Percentiles rank a stretch among this genome's conserved stretches.
Conservation (phyloP, 2,888 invertebrate species). For the Dolomedes plantarius region DNA sequence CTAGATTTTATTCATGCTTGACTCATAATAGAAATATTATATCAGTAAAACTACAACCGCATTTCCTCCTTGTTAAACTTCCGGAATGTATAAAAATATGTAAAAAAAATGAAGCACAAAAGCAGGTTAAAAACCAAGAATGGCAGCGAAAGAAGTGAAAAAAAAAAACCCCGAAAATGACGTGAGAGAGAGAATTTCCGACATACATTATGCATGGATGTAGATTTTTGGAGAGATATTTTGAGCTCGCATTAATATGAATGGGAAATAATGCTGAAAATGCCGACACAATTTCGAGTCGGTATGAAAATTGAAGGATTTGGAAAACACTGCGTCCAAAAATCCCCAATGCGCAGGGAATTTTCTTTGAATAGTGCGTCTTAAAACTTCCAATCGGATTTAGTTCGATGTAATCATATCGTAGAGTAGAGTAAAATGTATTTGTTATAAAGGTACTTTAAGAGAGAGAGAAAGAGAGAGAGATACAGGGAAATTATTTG, state of each 20-base stretch:
- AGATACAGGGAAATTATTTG: neutral
- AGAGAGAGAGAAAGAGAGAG: neutral
- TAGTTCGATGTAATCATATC: constrained; percentile 7
- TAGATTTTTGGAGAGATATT: constrained; percentile 22
- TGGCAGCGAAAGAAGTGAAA: constrained; percentile 12
- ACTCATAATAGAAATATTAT: neutral
- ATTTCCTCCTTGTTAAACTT: neutral
- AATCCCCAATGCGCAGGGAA: constrained; percentile 16
- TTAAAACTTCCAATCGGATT: constrained; percentile 19
- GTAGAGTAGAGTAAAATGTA: neutral
- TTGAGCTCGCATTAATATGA: constrained; percentile 50
- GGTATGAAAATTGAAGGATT: constrained; percentile 30
- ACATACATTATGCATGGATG: constrained; percentile 61
- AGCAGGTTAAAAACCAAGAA: constrained; percentile 33
- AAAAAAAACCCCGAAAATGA: constrained; percentile 12
- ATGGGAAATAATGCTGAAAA: constrained; percentile 35
- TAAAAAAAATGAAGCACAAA: constrained; percentile 27
- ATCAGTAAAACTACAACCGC: neutral
- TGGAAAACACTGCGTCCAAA: constrained; percentile 4
- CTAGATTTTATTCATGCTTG: neutral
- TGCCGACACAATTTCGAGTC: constrained; percentile 28
- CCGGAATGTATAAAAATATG: constrained; percentile 38
- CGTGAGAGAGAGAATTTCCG: neutral
- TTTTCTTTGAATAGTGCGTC: neutral
- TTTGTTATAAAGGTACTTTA: neutral